A percentile compares a stretch with the other conserved stretches of the same genome.
Evolutionary conservation across 2,888 invertebrate species (phyloP).

Genomic region (Himalopsyche anomala): DNA sequence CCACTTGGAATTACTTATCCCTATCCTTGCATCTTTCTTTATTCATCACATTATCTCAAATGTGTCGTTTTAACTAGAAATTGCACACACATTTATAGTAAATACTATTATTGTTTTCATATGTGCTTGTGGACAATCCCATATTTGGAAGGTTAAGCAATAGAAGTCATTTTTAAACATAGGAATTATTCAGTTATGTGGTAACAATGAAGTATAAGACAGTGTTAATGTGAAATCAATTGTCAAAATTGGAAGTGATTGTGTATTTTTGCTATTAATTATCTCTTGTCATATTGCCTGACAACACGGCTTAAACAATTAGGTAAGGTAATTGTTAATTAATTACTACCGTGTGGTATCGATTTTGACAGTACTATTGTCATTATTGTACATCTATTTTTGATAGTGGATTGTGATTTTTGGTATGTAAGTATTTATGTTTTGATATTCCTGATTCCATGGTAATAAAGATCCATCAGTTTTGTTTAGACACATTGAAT

Average conservation of each 20-base stretch:
- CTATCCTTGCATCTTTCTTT: background rate
- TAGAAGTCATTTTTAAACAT: conserved; percentile 50
- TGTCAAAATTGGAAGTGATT: too few relatives aligned
- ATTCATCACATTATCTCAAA: conserved; percentile 33
- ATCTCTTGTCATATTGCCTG: background rate
- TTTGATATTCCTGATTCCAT: conserved; percentile 27
- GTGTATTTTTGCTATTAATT: background rate
- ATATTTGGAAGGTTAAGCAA: conserved; percentile 62
- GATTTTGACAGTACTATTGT: conserved; percentile 10
- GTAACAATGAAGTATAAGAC: too few relatives aligned
- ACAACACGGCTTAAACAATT: background rate
- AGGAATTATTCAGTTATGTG: background rate
- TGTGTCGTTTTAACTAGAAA: background rate
- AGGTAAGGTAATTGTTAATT: background rate
- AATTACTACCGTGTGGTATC: background rate
- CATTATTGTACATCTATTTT: background rate
- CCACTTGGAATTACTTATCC: background rate
- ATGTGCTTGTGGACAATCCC: conserved; percentile 56
- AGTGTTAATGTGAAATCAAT: too few relatives aligned
- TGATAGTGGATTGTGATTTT: background rate
- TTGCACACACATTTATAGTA: background rate
- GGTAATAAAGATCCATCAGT: background rate
- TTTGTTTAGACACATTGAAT: background rate
- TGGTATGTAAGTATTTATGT: background rate
- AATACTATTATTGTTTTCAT: conserved; percentile 57